Base-by-base conservation (phyloP, 2,888 invertebrate species). In the Axea sp. region DNA sequence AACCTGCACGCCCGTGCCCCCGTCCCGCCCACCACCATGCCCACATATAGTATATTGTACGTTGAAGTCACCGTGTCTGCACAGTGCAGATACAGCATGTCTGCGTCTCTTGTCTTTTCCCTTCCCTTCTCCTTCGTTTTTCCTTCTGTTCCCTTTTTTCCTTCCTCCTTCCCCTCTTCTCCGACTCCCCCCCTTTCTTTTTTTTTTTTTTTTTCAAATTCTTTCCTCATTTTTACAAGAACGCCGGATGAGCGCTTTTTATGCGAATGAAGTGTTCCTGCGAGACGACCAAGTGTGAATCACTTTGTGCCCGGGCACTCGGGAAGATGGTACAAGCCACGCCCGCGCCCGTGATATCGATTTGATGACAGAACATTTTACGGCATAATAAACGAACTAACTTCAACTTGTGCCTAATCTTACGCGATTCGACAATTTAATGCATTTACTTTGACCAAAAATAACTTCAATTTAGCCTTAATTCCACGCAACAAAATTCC, bases 281-380 rank as follows among this genome's bases (percentile, higher is more conserved):
- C 59, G 51, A 59, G 64, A 72, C 64, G 51, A 45, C 64, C 60
- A 53, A 73, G 73, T 64, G 65, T 73, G 73, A 73, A 73, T 73
- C 73, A 65, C 73, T 60, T 76, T 81, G 79, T 78, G 78, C 80
- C 80, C 75, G 64, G 77, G 80, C 79, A 78, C 79, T 78, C 74
- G 62, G 76, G 79, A 80, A 78, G 81, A 81, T 80, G 79, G 79
- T 77, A 80, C 76, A 80, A 75, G 74, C 81, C 81, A 81, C 81
- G 81, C 81, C 81, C 81, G 79, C 28, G 79, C 28, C 74, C 77
- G 80, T 77, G 81, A 79, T 81, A 81, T 81, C 81, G 81, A 81
- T 81, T 81, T 81, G 81, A 81, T 81, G 81, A 81, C 81, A 81
- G 78, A 53, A 73, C 68, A 62, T 67, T 68, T 68, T 73, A 73